Base-by-base conservation (phyloP, 2,888 invertebrate species). In the Conus canariensis region DNA sequence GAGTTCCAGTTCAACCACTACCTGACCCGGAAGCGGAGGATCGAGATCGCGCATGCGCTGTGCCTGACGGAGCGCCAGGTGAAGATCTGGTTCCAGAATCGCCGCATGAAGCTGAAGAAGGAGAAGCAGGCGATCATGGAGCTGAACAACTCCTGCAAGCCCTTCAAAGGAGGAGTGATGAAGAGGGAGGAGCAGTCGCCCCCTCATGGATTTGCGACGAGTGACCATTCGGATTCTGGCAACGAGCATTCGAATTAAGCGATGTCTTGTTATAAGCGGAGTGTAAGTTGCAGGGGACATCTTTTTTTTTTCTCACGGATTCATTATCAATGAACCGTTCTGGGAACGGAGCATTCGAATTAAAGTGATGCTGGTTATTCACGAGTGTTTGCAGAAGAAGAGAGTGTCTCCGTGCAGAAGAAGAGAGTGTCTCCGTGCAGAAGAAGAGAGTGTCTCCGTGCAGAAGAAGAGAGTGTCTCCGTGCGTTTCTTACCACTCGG, bases 51-150 rank as follows among this genome's bases (percentile, higher is more conserved):
- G 94, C 99, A 99, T 97, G 98, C 99, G 96, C 97, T 99, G 94
- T 99, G 99, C 97, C 97, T 99, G 96, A 99, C 99, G 94, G 99
- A 99, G 97, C 97, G 99, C 95, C 99, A 99, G 97, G 99, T 96
- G 89, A 96, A 96, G 94, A 96, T 96, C 80, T 96, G 96, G 96
- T 96, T 99, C 97, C 99, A 99, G 97, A 99, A 99, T 97, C 97
- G 99, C 94, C 97, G 99, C 96, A 99, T 99, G 99, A 99, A 99
- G 97, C 99, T 99, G 98, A 99, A 99, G 98, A 99, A 99, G 97
- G 99, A 99, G 97, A 98, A 98, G 96, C 99, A 99, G 96, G 99
- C 99, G 96, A 99, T 99, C 97, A 99, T 99, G 97, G 99, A 99
- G 97, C 97, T 99, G 96, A 99, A 99, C 74, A 87, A 22, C 87